phyloP scores from a whole-genome alignment of 2,797 vertebrate species.

The Tiaroga cobitis region DNA sequence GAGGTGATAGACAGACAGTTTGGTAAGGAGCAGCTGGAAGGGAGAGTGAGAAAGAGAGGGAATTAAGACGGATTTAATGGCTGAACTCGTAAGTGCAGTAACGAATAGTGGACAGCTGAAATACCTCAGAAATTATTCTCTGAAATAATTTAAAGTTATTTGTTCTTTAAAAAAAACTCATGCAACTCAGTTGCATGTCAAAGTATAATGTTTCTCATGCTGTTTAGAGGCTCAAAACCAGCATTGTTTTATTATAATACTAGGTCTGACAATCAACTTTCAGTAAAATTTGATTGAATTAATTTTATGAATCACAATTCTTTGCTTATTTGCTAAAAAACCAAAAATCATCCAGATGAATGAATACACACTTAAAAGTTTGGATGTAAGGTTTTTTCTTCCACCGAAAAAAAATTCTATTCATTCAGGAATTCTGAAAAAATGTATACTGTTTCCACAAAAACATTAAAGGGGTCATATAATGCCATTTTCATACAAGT shows the following conservation, averaged over 20 bases:
- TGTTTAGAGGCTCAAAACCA: not conserved
- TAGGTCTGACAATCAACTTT: too few species aligned
- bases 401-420: not conserved
- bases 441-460: not conserved
- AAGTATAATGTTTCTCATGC: not conserved
- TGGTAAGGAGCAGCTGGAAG: not conserved
- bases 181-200: not conserved
- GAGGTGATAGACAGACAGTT: slow-evolving; percentile 33
- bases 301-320: not conserved
- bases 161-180: not conserved
- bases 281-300: not conserved
- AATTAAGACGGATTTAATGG: slow-evolving; percentile 19
- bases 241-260: not conserved
- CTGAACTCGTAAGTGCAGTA: not conserved
- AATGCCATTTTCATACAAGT: too few species aligned
- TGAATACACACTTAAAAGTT: not conserved
- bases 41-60: slow-evolving; percentile 6
- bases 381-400: not conserved
- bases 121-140: slow-evolving; percentile 1
- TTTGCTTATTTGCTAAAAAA: not conserved
- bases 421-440: not conserved
- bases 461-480: not conserved
- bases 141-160: slow-evolving; percentile 14
- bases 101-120: slow-evolving; percentile 14
- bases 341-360: not conserved